Evolutionary conservation across 2,797 vertebrate genomes (phyloP).

Genomic region (Macroramphosus scolopax): DNA sequence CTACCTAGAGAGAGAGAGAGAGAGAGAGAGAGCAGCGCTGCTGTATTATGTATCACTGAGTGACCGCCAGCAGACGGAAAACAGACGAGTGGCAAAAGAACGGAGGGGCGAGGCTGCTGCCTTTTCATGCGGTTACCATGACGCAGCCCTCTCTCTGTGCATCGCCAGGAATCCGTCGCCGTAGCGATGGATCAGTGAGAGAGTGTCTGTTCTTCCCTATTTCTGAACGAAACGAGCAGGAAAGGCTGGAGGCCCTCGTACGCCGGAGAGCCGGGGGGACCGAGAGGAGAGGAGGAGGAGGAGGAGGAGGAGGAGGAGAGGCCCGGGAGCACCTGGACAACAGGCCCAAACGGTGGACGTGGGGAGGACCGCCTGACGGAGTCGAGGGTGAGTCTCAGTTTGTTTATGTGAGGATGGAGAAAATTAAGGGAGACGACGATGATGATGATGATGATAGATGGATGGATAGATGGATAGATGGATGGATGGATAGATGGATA

Average conservation of each 20-base stretch:
- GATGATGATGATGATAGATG: constrained; percentile 26
- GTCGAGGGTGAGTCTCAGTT: constrained; percentile 77
- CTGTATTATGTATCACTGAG: too few relatives aligned
- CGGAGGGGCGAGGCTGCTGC: constrained; percentile 62
- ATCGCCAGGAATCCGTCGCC: constrained; percentile 71
- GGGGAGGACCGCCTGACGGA: constrained; percentile 83
- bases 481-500: too few relatives aligned
- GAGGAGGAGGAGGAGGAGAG: constrained; percentile 33
- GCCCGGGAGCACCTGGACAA: constrained; percentile 76
- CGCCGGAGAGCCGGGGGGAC: constrained; percentile 82
- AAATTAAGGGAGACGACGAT: too few relatives aligned
- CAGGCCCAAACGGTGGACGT: constrained; percentile 93
- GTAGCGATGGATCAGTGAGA: constrained; percentile 80
- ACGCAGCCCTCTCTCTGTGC: constrained; percentile 72
- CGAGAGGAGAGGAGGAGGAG: constrained; percentile 56
- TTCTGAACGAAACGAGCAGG: constrained; percentile 86
- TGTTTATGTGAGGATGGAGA: too few relatives aligned
- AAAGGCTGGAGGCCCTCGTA: constrained; percentile 93
- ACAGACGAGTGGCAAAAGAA: constrained; percentile 30
- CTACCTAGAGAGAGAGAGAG: constrained; percentile 33
- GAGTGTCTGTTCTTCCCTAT: constrained; percentile 81
- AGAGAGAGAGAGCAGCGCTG: constrained; percentile 23
- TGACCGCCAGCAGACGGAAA: constrained; percentile 24
- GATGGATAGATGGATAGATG: too few relatives aligned
- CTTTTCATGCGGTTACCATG: constrained; percentile 73